Evolutionary conservation across 2,797 vertebrate species (phyloP).

Genomic region (Schizopygopsis pylzovi): DNA sequence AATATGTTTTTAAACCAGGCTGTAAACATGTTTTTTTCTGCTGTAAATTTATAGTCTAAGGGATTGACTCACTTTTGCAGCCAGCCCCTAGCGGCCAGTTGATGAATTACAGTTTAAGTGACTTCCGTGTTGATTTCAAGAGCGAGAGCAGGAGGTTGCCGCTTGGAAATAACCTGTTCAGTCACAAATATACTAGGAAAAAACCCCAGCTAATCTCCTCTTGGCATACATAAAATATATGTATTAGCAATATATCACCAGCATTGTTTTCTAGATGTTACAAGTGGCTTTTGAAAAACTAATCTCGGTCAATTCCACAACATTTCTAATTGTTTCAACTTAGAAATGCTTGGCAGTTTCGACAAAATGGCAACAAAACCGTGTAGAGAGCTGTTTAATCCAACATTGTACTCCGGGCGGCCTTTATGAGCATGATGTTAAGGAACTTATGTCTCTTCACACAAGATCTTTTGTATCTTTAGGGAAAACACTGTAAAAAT

Average conservation of each 20-base stretch:
- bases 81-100: too few relatives aligned
- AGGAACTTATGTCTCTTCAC: conserved; percentile 2
- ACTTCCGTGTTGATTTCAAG: too few relatives aligned
- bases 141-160: too few relatives aligned
- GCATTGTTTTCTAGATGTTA: background rate
- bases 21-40: too few relatives aligned
- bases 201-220: background rate
- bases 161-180: background rate
- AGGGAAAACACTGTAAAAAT: conserved; percentile 27
- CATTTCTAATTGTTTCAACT: background rate
- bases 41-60: too few relatives aligned
- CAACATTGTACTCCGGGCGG: background rate
- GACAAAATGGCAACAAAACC: background rate
- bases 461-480: conserved; percentile 27
- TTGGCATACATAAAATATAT: background rate
- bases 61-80: too few relatives aligned
- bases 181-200: background rate
- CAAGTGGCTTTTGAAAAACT: background rate
- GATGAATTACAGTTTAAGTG: too few relatives aligned
- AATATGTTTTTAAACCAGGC: too few relatives aligned
- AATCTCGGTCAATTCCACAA: background rate
- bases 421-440: conserved; percentile 3
- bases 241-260: background rate
- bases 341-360: background rate
- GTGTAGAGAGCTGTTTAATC: background rate